Evolutionary conservation across 2,797 vertebrate species (phyloP).

Genomic region (Phrynocephalus vlangalii): DNA sequence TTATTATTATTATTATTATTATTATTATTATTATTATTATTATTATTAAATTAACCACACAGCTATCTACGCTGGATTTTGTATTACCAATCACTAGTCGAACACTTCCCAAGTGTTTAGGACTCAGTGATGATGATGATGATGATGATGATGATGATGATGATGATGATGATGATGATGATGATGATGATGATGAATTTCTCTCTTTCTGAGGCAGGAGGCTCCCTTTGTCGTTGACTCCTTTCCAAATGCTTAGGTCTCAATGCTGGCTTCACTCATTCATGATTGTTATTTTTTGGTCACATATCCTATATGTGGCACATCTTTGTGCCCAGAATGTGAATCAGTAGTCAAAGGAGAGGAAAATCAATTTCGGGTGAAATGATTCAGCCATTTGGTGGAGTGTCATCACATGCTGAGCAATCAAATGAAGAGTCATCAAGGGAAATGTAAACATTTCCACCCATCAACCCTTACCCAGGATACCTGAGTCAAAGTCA

Average conservation of each 20-base stretch:
- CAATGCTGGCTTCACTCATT: neutral
- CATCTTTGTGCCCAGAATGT: neutral
- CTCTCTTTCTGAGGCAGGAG: neutral
- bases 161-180: no score
- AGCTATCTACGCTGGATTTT: no score
- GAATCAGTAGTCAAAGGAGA: neutral
- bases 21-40: no score
- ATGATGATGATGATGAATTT: no score
- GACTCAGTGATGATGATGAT: no score
- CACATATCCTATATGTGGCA: neutral
- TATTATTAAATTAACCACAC: no score
- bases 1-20: no score
- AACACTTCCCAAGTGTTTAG: no score
- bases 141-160: no score
- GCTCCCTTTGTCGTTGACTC: neutral
- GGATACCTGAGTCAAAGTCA: neutral
- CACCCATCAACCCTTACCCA: neutral
- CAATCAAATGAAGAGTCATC: neutral
- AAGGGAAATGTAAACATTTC: neutral
- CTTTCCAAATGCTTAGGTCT: neutral
- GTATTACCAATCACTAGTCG: no score
- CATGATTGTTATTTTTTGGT: neutral
- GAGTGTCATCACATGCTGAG: neutral
- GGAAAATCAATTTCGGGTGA: neutral
- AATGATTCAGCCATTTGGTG: neutral